These are phyloP conservation scores for Montipora cactus DNA, from an alignment of 64 coral and sea anemone genomes.

Conservation along the genomic window DNA sequence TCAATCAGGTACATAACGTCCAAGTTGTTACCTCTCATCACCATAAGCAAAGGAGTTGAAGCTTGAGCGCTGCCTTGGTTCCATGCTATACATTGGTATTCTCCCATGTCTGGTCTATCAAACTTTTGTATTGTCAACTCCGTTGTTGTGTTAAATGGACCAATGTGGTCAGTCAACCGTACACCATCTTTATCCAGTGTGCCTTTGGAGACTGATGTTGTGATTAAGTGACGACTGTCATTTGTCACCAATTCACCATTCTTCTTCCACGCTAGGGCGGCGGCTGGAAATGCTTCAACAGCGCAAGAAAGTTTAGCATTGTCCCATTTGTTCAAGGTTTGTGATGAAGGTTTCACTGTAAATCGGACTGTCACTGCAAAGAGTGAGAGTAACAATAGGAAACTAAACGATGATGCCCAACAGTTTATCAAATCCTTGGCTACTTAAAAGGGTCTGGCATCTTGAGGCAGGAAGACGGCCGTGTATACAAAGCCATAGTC, in stretches of 20 bases:
- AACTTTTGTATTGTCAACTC: conserved; percentile 6
- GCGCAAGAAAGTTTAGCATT: conserved; percentile 48
- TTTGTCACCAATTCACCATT: conserved; percentile 72
- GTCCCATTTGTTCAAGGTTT: neutral
- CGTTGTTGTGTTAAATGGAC: conserved; percentile 4
- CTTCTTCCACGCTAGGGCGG: conserved; percentile 83
- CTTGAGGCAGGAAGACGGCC: no score
- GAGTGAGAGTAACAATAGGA: neutral
- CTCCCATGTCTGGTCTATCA: conserved; percentile 30
- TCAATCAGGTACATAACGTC: no score
- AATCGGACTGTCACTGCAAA: neutral
- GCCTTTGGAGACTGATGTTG: no score
- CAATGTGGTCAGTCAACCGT: conserved; percentile 53
- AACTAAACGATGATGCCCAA: no score
- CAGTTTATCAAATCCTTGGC: no score
- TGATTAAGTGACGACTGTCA: conserved; percentile 43
- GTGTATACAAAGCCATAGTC: no score
- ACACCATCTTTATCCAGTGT: conserved; percentile 57
- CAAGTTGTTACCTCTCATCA: conserved; percentile 18
- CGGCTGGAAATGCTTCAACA: conserved; percentile 54
- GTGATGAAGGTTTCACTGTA: neutral
- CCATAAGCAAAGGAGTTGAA: neutral
- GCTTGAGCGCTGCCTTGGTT: conserved; percentile 26
- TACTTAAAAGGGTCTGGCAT: no score
- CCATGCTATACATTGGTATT: conserved; percentile 53